Percentiles rank a stretch among this genome's conserved stretches.
These are phyloP conservation scores for Gasterosteus nipponicus DNA, from an alignment of 2,113 vertebrate genomes.

Conservation along the genomic window DNA sequence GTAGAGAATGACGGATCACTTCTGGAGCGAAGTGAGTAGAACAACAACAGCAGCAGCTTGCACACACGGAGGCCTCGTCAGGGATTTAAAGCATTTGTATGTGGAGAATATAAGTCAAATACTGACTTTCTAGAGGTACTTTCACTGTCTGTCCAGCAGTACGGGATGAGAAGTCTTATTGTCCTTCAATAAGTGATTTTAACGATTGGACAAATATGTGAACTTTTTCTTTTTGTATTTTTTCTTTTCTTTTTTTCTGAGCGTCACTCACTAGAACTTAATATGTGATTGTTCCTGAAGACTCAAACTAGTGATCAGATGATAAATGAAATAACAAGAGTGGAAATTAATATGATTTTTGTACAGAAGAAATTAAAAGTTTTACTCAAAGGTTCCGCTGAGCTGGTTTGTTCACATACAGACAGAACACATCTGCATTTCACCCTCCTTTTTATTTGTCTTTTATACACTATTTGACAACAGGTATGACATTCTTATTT, in stretches of 20 bases:
- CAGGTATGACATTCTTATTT: not conserved
- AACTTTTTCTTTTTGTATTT: conserved; percentile 44
- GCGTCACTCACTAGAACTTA: conserved; percentile 50
- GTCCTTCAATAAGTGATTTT: conserved; percentile 22
- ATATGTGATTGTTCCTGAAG: conserved; percentile 50
- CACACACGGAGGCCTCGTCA: conserved; percentile 12
- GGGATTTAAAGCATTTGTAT: conserved; percentile 22
- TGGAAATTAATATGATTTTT: conserved; percentile 77
- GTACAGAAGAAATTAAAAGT: conserved; percentile 79
- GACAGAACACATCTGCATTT: not conserved
- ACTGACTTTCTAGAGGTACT: conserved; percentile 23
- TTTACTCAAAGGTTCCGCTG: conserved; percentile 61
- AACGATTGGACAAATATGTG: conserved; percentile 69
- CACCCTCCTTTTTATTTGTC: not conserved
- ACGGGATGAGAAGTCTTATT: conserved; percentile 15
- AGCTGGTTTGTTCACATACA: too few relatives aligned
- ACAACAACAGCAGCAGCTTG: conserved; percentile 26
- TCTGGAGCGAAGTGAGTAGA: not conserved
- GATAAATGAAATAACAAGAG: conserved; percentile 59
- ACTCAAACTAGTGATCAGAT: conserved; percentile 48
- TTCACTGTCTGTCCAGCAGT: conserved; percentile 20
- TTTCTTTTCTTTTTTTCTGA: conserved; percentile 37
- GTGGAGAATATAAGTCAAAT: conserved; percentile 9
- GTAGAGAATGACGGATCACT: conserved; percentile 24
- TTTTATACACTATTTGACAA: conserved; percentile 14